phyloP scores from a whole-genome alignment of 1,140 invertebrate genomes.

The Xylocopa sonorina region DNA sequence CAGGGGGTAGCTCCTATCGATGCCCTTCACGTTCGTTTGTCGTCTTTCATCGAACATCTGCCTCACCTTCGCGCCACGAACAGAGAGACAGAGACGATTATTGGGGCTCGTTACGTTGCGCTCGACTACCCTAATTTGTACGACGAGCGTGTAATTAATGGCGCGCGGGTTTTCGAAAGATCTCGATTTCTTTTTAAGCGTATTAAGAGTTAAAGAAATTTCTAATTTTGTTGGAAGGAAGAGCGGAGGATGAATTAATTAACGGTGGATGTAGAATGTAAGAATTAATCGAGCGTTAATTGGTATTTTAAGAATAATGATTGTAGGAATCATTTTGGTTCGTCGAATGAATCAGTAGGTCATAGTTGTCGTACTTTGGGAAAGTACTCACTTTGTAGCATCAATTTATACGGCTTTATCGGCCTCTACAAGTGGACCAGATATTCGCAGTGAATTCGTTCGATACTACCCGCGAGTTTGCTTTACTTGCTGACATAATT shows the following conservation, averaged over 20 bases:
- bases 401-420: no score
- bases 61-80: slow-evolving; percentile 47
- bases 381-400: no score
- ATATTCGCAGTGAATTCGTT: not conserved
- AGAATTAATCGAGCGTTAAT: no score
- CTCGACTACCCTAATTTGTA: not conserved
- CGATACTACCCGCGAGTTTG: not conserved
- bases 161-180: not conserved
- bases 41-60: slow-evolving; percentile 90
- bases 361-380: no score
- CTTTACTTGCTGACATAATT: slow-evolving; percentile 17
- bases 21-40: slow-evolving; percentile 86
- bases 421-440: not conserved
- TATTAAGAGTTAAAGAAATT: no score
- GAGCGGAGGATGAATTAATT: no score
- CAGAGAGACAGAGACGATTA: not conserved
- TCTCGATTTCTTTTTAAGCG: no score
- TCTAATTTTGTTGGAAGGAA: no score
- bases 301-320: no score
- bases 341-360: not conserved
- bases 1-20: slow-evolving; percentile 91
- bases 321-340: no score
- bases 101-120: not conserved
- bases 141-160: not conserved
- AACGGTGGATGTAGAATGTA: no score